phyloP scores from a whole-genome alignment of 2,797 vertebrate genomes.

The Iguana delicatissima region DNA sequence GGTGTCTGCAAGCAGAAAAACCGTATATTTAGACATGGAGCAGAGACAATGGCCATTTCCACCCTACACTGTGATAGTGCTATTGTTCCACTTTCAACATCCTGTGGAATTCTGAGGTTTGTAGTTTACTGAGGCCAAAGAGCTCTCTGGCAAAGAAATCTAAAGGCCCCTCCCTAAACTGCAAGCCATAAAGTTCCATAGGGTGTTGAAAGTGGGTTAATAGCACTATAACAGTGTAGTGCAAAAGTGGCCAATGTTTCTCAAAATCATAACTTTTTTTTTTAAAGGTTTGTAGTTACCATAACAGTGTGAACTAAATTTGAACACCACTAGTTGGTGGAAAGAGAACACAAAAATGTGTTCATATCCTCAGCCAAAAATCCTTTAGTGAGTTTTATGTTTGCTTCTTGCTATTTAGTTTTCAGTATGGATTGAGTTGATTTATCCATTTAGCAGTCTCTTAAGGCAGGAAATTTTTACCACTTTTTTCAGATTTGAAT shows the following conservation, averaged over 20 bases:
- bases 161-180: too few relatives aligned
- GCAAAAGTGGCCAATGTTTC: not conserved
- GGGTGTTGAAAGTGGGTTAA: too few relatives aligned
- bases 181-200: too few relatives aligned
- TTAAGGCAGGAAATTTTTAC: not conserved
- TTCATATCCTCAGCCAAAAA: not conserved
- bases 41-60: too few relatives aligned
- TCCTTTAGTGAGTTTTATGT: not conserved
- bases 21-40: not conserved
- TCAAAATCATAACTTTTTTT: not conserved
- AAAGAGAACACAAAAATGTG: not conserved
- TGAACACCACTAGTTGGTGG: not conserved
- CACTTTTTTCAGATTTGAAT: not conserved
- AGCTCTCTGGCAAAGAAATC: too few relatives aligned
- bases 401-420: not conserved
- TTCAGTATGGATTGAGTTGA: not conserved
- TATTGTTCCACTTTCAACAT: too few relatives aligned
- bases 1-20: not conserved
- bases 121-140: too few relatives aligned
- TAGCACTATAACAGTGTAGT: too few relatives aligned
- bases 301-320: not conserved
- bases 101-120: too few relatives aligned
- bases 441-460: not conserved
- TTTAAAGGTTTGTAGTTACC: not conserved
- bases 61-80: too few relatives aligned